Evolutionary conservation across 2,113 vertebrate species (phyloP), one percentile per base, ranked within the genome.

Genomic region (Ciconia stormi): DNA sequence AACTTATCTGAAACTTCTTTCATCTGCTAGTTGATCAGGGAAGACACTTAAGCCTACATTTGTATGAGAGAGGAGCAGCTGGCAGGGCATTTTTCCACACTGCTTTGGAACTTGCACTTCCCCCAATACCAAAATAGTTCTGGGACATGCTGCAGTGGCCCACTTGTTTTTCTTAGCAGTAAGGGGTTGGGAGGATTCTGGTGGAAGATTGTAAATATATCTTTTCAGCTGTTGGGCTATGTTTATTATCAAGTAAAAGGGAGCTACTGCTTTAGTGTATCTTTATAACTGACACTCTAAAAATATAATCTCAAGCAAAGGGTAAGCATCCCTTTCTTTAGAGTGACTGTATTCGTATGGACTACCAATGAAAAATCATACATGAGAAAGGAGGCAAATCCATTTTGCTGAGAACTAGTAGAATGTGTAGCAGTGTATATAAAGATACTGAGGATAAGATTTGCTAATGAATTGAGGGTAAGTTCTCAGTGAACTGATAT

Each of bases 221-320:
- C 93, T 96, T 95, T 95, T 97, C 96, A 97, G 96, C 96, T 97
- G 96, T 95, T 96, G 93, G 84, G 62, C 91, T 97, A 84, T 88
- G 92, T 94, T 97, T 97, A 87, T 95, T 97, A 93, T 90, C 92
- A 84, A 91, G 97, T 73, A 95, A 95, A 96, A 93, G 63, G 67
- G 84, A 94, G 91, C 84, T 96, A 87, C 89, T 88, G 89, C 74
- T 88, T 95, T 87, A 91, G 82, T 95, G 62, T 93, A 90, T 96
- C 96, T 94, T 92, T 93, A 85, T 89, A 94, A 92, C 79, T 89
- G 79, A 73, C 85, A 88, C 76, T 90, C 93, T 97, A 96, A 95
- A 96, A 96, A 97, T 96, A 95, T 15, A 87, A 47, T 67, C 87
- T 86, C 67, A 87, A 65, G 77, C 83, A 94, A 91, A 96, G 93